Conservation (phyloP, 2,888 invertebrate species). For the Temnothorax ravouxi region DNA sequence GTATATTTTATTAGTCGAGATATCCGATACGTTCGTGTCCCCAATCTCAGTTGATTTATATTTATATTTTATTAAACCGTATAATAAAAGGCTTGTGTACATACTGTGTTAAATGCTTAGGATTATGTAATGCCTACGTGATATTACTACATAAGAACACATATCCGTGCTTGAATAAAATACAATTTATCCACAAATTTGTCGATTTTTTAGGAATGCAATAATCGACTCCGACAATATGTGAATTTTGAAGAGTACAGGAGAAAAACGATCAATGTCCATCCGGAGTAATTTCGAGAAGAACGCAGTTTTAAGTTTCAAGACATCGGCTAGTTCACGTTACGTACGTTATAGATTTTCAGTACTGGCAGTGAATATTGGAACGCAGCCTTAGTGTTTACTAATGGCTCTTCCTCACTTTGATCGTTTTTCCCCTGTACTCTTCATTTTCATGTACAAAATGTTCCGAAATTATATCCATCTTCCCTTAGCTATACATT, state of each 20-base stretch:
- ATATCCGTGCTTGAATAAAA: not conserved
- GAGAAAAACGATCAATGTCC: too few species aligned
- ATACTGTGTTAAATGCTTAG: not conserved
- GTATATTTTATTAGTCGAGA: not conserved
- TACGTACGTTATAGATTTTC: too few species aligned
- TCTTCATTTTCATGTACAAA: not conserved
- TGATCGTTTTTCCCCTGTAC: too few species aligned
- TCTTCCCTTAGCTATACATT: slow-evolving; percentile 6
- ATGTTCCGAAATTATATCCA: slow-evolving; percentile 5
- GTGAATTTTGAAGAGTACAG: slow-evolving; percentile 3
- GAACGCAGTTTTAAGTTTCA: too few species aligned
- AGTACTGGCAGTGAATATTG: too few species aligned
- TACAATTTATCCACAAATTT: not conserved
- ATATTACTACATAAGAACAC: not conserved
- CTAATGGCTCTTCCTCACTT: too few species aligned
- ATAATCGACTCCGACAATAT: not conserved
- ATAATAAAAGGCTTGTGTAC: not conserved
- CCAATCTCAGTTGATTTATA: not conserved
- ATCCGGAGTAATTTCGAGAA: too few species aligned
- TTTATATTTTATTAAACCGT: not conserved
- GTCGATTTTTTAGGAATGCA: slow-evolving; percentile 8
- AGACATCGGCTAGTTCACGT: too few species aligned
- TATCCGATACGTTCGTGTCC: not conserved
- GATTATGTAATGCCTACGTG: slow-evolving; percentile 7
- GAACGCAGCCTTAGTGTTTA: too few species aligned